Evolutionary conservation across 2,797 vertebrate species (phyloP).

Genomic region (Lemur catta): DNA sequence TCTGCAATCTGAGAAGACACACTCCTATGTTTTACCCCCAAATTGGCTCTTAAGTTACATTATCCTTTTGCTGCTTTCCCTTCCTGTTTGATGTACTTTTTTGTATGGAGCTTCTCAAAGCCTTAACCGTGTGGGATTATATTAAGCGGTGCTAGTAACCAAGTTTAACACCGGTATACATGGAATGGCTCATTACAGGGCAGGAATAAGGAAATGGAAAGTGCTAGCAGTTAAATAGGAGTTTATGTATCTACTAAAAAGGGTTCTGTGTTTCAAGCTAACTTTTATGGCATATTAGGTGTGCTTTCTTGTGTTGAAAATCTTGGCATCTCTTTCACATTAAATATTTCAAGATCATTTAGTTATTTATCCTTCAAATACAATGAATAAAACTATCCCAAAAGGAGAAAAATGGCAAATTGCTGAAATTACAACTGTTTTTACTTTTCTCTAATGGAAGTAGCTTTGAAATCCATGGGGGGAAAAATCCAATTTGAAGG

Average conservation of each 20-base stretch:
- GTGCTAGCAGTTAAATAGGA: constrained; percentile 54
- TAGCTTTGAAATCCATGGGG: constrained; percentile 69
- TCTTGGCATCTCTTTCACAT: constrained; percentile 66
- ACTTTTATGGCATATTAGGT: constrained; percentile 59
- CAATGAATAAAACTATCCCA: constrained; percentile 63
- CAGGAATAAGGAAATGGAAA: constrained; percentile 55
- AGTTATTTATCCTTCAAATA: constrained; percentile 74
- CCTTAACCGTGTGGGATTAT: constrained; percentile 59
- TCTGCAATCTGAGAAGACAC: constrained; percentile 37
- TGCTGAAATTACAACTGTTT: constrained; percentile 73
- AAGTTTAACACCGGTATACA: constrained; percentile 69
- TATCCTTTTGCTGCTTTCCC: constrained; percentile 60
- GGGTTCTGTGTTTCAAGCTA: constrained; percentile 54
- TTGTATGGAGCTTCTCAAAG: constrained; percentile 61
- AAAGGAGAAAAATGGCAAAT: constrained; percentile 67
- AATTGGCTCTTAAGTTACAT: constrained; percentile 63
- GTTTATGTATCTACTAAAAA: constrained; percentile 52
- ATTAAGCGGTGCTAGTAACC: constrained; percentile 64
- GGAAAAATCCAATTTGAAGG: constrained; percentile 69
- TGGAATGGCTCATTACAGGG: constrained; percentile 39
- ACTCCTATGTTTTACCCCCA: constrained; percentile 62
- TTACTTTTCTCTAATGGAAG: constrained; percentile 69
- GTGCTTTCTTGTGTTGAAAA: constrained; percentile 54
- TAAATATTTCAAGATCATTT: constrained; percentile 71
- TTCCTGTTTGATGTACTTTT: constrained; percentile 67